Conservation (phyloP, 2,888 invertebrate species). For the Epinotia ramella region DNA sequence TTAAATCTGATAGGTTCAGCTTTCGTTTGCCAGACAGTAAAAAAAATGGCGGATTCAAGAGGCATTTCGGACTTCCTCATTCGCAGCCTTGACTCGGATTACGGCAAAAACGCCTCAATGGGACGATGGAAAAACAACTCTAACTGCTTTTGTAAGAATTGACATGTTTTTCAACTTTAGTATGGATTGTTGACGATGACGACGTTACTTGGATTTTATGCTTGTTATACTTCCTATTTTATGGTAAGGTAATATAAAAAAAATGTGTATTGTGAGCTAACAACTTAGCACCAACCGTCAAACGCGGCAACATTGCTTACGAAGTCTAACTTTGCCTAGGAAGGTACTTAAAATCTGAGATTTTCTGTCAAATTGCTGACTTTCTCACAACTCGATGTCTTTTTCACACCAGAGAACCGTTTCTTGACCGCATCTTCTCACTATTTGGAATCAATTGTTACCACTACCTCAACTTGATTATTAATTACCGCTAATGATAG, state of each 20-base stretch:
- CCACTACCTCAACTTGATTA: too few species aligned
- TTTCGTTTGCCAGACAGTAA: too few species aligned
- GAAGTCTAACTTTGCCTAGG: background rate
- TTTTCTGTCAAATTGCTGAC: too few species aligned
- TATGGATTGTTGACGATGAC: slow-evolving; percentile 18
- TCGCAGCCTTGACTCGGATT: slow-evolving; percentile 25
- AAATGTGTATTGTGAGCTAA: background rate
- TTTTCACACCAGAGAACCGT: too few species aligned
- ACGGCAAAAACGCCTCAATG: slow-evolving; percentile 30
- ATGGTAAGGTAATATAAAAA: background rate
- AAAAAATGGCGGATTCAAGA: slow-evolving; percentile 24
- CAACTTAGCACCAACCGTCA: background rate
- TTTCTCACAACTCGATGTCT: too few species aligned
- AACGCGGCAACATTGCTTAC: background rate
- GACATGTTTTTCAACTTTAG: slow-evolving; percentile 14
- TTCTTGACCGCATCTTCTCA: too few species aligned
- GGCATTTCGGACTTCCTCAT: slow-evolving; percentile 30
- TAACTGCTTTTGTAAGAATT: slow-evolving; percentile 20
- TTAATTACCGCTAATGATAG: too few species aligned
- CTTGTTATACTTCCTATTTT: slow-evolving; percentile 4
- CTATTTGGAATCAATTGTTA: too few species aligned
- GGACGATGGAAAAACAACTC: slow-evolving; percentile 3
- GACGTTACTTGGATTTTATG: slow-evolving; percentile 6
- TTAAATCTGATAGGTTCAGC: too few species aligned
- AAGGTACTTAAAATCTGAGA: background rate